phyloP scores from a whole-genome alignment of 2,797 vertebrate genomes.

The Momotus momota region DNA sequence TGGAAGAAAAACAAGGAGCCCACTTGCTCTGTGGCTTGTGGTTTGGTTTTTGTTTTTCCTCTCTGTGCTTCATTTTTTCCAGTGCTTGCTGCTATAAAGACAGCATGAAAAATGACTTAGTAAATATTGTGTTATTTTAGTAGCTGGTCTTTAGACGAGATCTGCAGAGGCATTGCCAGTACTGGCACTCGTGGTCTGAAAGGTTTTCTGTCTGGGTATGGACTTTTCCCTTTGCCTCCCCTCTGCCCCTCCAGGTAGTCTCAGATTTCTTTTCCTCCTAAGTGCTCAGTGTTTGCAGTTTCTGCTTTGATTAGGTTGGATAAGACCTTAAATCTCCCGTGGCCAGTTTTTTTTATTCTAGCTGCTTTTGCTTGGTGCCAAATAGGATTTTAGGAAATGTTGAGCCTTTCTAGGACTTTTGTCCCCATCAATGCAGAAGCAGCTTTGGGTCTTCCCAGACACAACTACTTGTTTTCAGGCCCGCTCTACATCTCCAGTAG shows the following conservation, averaged over 20 bases:
- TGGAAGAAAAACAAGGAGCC: conserved; percentile 15
- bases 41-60: neutral
- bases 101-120: conserved; percentile 16
- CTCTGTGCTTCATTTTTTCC: conserved; percentile 12
- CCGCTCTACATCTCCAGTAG: neutral
- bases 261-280: neutral
- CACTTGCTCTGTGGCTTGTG: neutral
- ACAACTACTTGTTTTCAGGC: neutral
- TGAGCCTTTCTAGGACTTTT: neutral
- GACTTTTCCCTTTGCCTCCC: neutral
- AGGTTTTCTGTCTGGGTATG: neutral
- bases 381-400: neutral
- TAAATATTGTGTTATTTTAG: conserved; percentile 42
- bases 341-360: neutral
- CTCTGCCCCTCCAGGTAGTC: neutral
- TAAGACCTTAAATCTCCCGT: neutral
- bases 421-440: neutral
- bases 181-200: neutral
- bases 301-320: neutral
- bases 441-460: neutral
- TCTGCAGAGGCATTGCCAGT: neutral
- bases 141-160: conserved; percentile 15
- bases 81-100: neutral
- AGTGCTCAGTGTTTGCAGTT: neutral
- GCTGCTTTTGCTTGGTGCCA: neutral